Percentiles rank a stretch among this genome's conserved stretches.
Conservation (phyloP, 2,113 vertebrate species). For the Nanorana parkeri region DNA sequence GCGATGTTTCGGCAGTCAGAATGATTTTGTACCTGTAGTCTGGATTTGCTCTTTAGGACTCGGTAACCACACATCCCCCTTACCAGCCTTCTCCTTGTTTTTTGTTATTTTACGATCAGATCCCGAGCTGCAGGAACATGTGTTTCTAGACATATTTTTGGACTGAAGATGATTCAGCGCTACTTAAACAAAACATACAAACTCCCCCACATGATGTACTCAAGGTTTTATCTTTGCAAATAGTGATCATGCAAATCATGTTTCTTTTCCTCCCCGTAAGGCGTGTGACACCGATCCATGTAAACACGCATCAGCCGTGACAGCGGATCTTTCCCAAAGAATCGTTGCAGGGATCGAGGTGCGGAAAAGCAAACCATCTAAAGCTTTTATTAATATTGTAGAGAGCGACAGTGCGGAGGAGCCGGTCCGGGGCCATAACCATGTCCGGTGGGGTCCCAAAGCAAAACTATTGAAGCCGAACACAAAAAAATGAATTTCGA, state of each 20-base stretch:
- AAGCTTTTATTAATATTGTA: too few relatives aligned
- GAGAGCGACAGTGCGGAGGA: too few relatives aligned
- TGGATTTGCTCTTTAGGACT: too few relatives aligned
- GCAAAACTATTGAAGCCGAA: too few relatives aligned
- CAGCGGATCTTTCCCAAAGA: too few relatives aligned
- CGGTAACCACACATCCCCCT: neutral
- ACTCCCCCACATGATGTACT: slow-evolving; percentile 17
- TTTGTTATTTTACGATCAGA: neutral
- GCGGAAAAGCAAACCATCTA: too few relatives aligned
- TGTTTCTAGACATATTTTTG: slow-evolving; percentile 41
- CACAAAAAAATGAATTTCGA: too few relatives aligned
- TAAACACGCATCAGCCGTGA: neutral
- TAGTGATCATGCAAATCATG: slow-evolving; percentile 33
- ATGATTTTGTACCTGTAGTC: too few relatives aligned
- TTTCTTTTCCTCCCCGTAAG: neutral
- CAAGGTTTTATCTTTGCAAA: slow-evolving; percentile 30
- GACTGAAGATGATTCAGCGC: slow-evolving; percentile 40
- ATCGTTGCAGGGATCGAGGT: too few relatives aligned
- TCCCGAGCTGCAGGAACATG: slow-evolving; percentile 17
- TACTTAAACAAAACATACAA: slow-evolving; percentile 28
- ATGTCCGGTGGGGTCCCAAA: too few relatives aligned
- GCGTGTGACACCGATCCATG: neutral
- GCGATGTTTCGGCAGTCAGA: too few relatives aligned
- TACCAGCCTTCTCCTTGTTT: neutral
- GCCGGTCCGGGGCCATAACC: too few relatives aligned